Evolutionary conservation across 2,888 invertebrate species (phyloP).

Genomic region (Hyppa rectilinea): DNA sequence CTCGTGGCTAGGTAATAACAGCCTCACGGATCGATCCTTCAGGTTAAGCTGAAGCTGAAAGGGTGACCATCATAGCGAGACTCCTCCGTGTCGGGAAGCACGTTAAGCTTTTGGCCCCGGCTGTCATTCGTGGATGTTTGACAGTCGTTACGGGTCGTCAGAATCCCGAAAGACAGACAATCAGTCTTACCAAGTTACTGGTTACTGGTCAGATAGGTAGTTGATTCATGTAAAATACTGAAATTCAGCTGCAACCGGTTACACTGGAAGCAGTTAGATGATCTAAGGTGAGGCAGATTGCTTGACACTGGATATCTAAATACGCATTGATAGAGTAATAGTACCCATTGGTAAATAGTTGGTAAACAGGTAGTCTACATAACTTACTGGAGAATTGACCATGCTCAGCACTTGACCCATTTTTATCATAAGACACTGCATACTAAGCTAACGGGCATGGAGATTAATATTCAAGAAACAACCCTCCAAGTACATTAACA

Average conservation of each 20-base stretch:
- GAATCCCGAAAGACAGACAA: neutral
- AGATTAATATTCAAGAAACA: constrained; percentile 13
- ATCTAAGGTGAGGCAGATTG: neutral
- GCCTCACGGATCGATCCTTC: neutral
- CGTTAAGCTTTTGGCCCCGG: neutral
- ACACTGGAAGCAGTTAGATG: neutral
- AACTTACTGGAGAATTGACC: neutral
- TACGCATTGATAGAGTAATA: too few species aligned
- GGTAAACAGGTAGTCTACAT: neutral
- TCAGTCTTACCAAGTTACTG: neutral
- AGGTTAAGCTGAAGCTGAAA: too few species aligned
- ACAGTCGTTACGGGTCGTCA: neutral
- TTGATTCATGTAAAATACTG: neutral
- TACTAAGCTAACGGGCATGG: neutral
- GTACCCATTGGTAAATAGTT: too few species aligned
- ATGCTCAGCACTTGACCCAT: constrained; percentile 8
- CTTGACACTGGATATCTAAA: too few species aligned
- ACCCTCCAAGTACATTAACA: constrained; percentile 2
- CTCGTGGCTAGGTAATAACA: neutral
- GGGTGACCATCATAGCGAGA: neutral
- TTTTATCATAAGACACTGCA: neutral
- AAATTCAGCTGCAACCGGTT: neutral
- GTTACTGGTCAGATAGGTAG: neutral
- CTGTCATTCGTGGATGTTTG: neutral
- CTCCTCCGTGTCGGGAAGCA: neutral